Evolutionary conservation across 92 coral and sea anemone genomes (phyloP), one percentile per base, ranked within the genome.

Genomic region (Galaxea fascicularis): DNA sequence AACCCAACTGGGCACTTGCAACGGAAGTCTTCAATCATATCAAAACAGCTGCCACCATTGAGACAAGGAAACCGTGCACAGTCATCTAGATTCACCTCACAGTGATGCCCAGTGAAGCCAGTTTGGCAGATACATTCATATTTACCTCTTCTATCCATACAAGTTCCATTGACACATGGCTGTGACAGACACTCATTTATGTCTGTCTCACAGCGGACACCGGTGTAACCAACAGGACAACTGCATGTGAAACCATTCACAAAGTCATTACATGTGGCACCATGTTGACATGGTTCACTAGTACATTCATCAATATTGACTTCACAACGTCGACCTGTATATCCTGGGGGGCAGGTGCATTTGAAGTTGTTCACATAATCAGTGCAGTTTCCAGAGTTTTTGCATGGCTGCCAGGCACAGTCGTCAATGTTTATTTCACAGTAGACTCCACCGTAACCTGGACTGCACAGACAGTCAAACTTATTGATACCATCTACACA

Each of bases 351-450:
- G 67, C 98, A 94, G 11, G 88, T 76, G 80, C 98, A 94, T 39
- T 59, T 56, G 78, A 92, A 94, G 85, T 79, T 75, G 24, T 84
- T 89, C 10, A 94, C 71, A 71, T 89, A 76, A 84, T 94, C 98
- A 53, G 95, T 94, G 69, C 98, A 94, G 90, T 89, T 94, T 29
- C 98, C 98, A 0, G 78, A 62, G 64, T 91, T 72, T 27, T 62
- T 78, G 75, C 98, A 94, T 25, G 95, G 98, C 35, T 89, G 92
- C 44, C 83, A 75, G 4, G 88, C 90, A 72, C 98, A 94, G 85
- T 94, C 98, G 53, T 94, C 98, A 59, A 94, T 91, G 83, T 91
- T 91, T 64, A 89, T 90, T 70, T 84, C 86, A 80, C 98, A 94
- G 82, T 82, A 39, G 4, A 39, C 49, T 30, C 98, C 98, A 8